These are phyloP conservation scores for Crematogaster levior DNA, from an alignment of 2,888 invertebrate species.

Conservation along the genomic window DNA sequence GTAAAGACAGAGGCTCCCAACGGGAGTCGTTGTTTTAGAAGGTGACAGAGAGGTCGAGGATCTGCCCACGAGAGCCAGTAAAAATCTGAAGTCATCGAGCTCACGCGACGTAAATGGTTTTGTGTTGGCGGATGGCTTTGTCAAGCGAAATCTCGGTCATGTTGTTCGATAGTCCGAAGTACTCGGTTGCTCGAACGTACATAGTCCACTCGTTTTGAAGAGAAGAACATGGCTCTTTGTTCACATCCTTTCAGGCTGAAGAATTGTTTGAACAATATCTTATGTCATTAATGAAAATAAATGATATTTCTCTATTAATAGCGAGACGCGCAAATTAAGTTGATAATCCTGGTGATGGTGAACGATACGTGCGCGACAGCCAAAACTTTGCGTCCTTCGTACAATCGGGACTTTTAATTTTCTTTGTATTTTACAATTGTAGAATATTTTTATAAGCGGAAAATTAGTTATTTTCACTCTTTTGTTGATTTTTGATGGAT, in stretches of 20 bases:
- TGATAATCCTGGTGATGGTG: neutral
- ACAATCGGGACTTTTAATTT: neutral
- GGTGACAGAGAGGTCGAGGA: slow-evolving; percentile 25
- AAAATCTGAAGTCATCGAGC: slow-evolving; percentile 59
- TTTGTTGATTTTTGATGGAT: neutral
- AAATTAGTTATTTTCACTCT: neutral
- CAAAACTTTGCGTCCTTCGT: slow-evolving; percentile 1
- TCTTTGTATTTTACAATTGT: neutral
- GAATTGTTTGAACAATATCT: slow-evolving; percentile 55
- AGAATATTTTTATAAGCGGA: neutral
- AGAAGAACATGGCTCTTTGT: slow-evolving; percentile 28
- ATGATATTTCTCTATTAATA: neutral
- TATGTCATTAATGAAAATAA: slow-evolving; percentile 47
- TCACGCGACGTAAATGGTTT: slow-evolving; percentile 52
- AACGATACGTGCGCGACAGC: neutral
- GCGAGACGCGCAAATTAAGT: slow-evolving; percentile 16
- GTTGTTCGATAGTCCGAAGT: slow-evolving; percentile 48
- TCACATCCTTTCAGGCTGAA: slow-evolving; percentile 1
- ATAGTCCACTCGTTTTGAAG: slow-evolving; percentile 19
- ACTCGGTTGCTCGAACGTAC: slow-evolving; percentile 46
- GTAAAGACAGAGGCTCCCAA: neutral
- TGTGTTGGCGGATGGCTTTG: slow-evolving; percentile 50
- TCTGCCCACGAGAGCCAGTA: slow-evolving; percentile 5
- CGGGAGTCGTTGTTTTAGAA: slow-evolving; percentile 7
- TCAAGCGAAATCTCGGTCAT: slow-evolving; percentile 44